phyloP scores from a whole-genome alignment of 2,113 vertebrate genomes.

The Loxodonta africana region DNA sequence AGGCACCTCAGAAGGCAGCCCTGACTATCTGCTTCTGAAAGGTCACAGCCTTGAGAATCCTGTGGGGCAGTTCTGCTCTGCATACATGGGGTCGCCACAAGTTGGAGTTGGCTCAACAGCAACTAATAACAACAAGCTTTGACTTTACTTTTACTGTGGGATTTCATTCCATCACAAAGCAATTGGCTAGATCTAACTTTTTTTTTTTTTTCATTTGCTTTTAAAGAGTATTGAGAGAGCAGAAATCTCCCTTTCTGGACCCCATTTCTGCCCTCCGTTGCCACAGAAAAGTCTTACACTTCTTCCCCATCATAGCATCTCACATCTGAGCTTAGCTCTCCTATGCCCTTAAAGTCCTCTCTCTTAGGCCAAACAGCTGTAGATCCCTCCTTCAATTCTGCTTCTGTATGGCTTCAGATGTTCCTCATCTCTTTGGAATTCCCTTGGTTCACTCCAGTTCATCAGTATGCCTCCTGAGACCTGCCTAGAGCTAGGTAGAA shows the following conservation, averaged over 20 bases:
- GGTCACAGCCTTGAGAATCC: no score
- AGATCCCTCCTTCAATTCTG: neutral
- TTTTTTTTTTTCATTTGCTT: neutral
- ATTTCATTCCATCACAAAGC: neutral
- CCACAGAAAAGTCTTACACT: neutral
- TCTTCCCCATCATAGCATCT: neutral
- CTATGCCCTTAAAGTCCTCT: neutral
- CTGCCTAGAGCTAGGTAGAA: neutral
- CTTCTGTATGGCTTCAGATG: neutral
- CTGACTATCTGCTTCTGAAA: no score
- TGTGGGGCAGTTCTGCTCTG: no score
- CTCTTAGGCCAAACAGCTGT: neutral
- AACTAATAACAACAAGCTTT: neutral
- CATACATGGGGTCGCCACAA: no score
- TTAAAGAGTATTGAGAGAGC: neutral
- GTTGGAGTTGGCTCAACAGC: no score
- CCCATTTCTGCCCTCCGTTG: neutral
- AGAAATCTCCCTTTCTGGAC: neutral
- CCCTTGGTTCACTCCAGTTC: neutral
- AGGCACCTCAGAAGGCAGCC: no score
- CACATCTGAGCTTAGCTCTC: neutral
- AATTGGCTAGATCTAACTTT: neutral
- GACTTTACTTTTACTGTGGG: neutral
- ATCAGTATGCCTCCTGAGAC: neutral
- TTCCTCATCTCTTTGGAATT: neutral